A percentile compares a stretch with the other conserved stretches of the same genome.
Conservation (phyloP, 2,797 vertebrate species). For the Enteromius treurensis region DNA sequence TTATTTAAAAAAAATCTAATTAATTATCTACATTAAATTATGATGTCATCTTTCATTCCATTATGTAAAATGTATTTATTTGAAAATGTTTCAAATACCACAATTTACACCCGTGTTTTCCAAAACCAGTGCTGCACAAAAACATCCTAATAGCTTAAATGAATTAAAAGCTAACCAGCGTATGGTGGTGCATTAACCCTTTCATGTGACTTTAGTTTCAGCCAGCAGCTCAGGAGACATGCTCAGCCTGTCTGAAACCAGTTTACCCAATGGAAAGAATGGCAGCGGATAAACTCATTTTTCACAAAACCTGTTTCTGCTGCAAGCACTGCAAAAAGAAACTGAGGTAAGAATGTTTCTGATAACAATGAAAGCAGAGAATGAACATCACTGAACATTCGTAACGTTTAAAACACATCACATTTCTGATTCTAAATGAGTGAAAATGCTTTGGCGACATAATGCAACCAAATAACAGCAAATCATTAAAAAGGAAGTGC, state of each 20-base stretch:
- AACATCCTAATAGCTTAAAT: slow-evolving; percentile 13
- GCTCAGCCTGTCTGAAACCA: slow-evolving; percentile 78
- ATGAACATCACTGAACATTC: neutral
- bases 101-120: neutral
- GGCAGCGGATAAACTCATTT: slow-evolving; percentile 74
- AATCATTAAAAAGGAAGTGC: slow-evolving; percentile 9
- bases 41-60: neutral
- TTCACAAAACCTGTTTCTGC: slow-evolving; percentile 85
- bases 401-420: neutral
- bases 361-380: neutral
- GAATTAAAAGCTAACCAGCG: neutral
- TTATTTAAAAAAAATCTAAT: neutral
- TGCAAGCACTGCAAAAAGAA: slow-evolving; percentile 84
- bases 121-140: neutral
- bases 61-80: neutral
- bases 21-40: neutral
- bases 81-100: neutral
- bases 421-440: neutral
- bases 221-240: slow-evolving; percentile 72
- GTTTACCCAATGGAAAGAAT: slow-evolving; percentile 82
- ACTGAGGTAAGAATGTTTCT: slow-evolving; percentile 78
- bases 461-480: slow-evolving; percentile 7
- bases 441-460: neutral
- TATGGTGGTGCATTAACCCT: slow-evolving; percentile 1
- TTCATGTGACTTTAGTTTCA: slow-evolving; percentile 73